Base-by-base conservation (phyloP, 2,113 vertebrate species). In the Petrocephalus microphthalmus region DNA sequence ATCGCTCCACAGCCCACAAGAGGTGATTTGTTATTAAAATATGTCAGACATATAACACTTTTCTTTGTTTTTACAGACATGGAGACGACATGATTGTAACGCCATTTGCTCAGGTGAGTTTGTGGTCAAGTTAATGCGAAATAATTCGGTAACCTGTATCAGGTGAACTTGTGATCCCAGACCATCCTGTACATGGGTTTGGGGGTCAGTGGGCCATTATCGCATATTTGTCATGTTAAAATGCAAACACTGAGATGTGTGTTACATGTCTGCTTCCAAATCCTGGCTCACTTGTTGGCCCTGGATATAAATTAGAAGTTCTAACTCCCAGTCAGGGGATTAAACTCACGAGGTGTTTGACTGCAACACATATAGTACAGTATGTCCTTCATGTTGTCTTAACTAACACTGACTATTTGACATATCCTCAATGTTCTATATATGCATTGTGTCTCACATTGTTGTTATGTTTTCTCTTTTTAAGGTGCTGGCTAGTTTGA, bases 31-130 rank as follows among this genome's bases (percentile, higher is more conserved):
- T 6, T 85, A 22, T 53, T 54, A 20, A 85, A 52, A 15, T 85
- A 13, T 25, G 11, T 37, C 4, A 7, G n/a, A 33, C 5, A 25
- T 17, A 15, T 85, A 33, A 7, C 91, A 49, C 88, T 74, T 85
- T 90, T 83, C 67, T 87, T 89, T 89, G 92, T 93, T 93, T 2
- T 96, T 95, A 90, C 96, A 99, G 98, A 96, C 98, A 99, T 56
- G 98, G 98, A 94, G 98, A 99, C 95, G 98, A 99, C 96, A 97
- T 99, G 97, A 99, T 99, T 95, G 98, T 99, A 96, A 99, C 98
- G 64, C 98, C 98, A 81, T 99, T 99, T 96, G 98, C 98, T 96
- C 98, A 99, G 97, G 98, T 99, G 95, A 94, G 97, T 82, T 20
- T n/a, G 87, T 53, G 10, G 57, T 52, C 42, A 47, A 8, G 37